phyloP scores from a whole-genome alignment of 2,113 vertebrate genomes.

The Peromyscus maniculatus region DNA sequence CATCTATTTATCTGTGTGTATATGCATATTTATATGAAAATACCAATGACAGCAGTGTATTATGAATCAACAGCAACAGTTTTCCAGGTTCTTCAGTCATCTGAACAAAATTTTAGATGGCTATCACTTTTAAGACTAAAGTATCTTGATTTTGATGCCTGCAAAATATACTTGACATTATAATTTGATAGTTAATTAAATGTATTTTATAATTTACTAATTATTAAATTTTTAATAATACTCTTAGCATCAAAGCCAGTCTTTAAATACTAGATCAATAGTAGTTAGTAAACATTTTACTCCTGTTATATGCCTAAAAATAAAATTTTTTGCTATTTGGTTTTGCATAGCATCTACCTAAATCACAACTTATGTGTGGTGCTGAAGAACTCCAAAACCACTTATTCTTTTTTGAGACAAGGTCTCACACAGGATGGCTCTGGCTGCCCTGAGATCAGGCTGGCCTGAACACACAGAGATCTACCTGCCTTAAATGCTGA shows the following conservation, averaged over 20 bases:
- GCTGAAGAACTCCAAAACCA: neutral
- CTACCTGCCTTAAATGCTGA: neutral
- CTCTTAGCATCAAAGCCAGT: neutral
- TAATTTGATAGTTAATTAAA: conserved; percentile 26
- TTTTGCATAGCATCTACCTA: neutral
- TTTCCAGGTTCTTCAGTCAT: neutral
- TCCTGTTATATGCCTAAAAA: neutral
- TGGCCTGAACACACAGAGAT: neutral
- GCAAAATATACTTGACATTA: conserved; percentile 19
- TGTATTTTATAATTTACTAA: conserved; percentile 6
- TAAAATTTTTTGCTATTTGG: conserved; percentile 24
- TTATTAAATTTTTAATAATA: neutral
- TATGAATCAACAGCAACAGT: neutral
- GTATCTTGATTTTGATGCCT: neutral
- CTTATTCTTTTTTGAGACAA: neutral
- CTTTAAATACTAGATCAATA: neutral
- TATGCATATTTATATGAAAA: neutral
- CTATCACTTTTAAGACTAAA: neutral
- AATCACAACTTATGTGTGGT: neutral
- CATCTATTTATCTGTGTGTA: neutral
- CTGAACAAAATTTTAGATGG: neutral
- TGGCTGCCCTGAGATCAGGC: neutral
- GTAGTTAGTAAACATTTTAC: neutral
- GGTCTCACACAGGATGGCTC: neutral
- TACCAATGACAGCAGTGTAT: neutral